phyloP scores from a whole-genome alignment of 1,140 invertebrate genomes.

The Holotrichia oblita region DNA sequence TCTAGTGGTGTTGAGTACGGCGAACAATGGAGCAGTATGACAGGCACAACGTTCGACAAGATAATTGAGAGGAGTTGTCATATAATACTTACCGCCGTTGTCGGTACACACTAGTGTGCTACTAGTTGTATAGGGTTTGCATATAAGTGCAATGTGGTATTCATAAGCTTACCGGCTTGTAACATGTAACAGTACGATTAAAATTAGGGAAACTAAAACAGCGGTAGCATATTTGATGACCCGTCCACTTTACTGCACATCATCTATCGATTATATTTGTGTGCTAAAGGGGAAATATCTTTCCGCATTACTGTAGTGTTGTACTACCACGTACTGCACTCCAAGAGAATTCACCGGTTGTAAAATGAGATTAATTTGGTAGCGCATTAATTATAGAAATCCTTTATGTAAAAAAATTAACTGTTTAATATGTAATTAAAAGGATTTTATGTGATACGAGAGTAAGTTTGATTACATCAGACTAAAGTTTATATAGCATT shows the following conservation, averaged over 20 bases:
- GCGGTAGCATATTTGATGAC: background rate
- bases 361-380: background rate
- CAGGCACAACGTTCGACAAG: constrained; percentile 20
- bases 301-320: too few relatives aligned
- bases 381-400: too few relatives aligned
- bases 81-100: background rate
- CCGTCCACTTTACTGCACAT: background rate
- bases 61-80: constrained; percentile 33
- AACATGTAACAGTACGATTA: background rate
- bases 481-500: too few relatives aligned
- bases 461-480: too few relatives aligned
- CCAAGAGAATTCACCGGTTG: too few relatives aligned
- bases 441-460: too few relatives aligned
- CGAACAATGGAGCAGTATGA: constrained; percentile 19
- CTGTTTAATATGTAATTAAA: too few relatives aligned
- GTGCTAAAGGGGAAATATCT: too few relatives aligned
- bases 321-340: too few relatives aligned
- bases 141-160: background rate
- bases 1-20: constrained; percentile 28
- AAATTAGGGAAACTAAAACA: constrained; percentile 25
- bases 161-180: background rate
- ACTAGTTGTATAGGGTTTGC: background rate
- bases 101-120: background rate
- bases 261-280: too few relatives aligned
- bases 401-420: too few relatives aligned